Evolutionary conservation across 2,797 vertebrate species (phyloP), one percentile per base, ranked within the genome.

Genomic region (Phrynocephalus forsythii): DNA sequence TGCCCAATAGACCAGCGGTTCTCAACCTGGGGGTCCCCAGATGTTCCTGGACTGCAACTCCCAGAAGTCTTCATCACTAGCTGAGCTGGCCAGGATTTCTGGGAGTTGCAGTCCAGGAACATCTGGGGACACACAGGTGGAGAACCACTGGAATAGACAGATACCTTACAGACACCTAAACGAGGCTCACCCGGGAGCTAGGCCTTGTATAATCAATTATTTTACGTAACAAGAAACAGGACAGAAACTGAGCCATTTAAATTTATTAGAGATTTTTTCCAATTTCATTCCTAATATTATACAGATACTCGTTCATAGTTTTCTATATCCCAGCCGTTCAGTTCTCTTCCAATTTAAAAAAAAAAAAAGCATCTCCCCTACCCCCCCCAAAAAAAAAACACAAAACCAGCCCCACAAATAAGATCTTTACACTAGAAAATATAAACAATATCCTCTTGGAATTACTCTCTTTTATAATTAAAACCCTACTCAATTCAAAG

Each of bases 381-480:
- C 10, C 30, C 5, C 10, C 30, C 6, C 0, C 18, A 30, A 88
- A 90, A 84, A 44, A 48, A 52, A 50, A 85, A 24, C 76, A 72
- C 1, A 60, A 60, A 83, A 73, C 8, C 11, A 73, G 15, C 69
- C 75, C 86, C 78, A 26, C 79, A 83, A 95, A 94, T 92, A 94
- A 91, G 91, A 92, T 87, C 56, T 89, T 88, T 66, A 85, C 66
- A 72, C 71, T 90, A 89, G 92, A 92, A 95, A 95, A 92, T 88
- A 93, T 87, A 92, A 95, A 94, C 91, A 91, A 22, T 83, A 48
- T 84, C 89, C 89, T 93, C 93, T 92, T 89, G 92, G 94, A 94
- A 94, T 93, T 89, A 94, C 72, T 94, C 93, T 91, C 90, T 95
- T 44, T 92, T 87, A 92, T 91, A 92, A 94, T 96, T 93, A 92